A percentile compares a stretch with the other conserved stretches of the same genome.
These are phyloP conservation scores for Buceros bicornis DNA, from an alignment of 2,797 vertebrate species.

Conservation along the genomic window DNA sequence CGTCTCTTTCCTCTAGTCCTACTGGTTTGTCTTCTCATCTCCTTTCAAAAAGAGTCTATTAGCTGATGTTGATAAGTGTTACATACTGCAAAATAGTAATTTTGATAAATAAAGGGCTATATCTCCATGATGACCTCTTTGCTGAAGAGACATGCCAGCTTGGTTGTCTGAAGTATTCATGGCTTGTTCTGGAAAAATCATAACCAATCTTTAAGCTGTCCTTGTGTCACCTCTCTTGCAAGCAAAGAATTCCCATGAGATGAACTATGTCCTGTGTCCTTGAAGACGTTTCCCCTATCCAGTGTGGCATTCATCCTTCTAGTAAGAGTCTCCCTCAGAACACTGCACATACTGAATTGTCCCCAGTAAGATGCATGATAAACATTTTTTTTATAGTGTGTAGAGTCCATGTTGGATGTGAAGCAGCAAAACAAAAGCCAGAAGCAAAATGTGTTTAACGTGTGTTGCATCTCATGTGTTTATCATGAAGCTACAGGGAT, in stretches of 20 bases:
- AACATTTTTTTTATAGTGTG: not conserved
- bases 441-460: not conserved
- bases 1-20: not conserved
- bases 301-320: not conserved
- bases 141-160: not conserved
- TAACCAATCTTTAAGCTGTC: not conserved
- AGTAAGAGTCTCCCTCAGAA: not conserved
- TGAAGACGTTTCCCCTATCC: not conserved
- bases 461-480: not conserved
- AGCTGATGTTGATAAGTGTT: not conserved
- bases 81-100: not conserved
- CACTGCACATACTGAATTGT: not conserved
- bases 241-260: not conserved
- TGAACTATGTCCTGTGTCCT: not conserved
- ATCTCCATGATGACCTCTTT: not conserved
- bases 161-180: not conserved
- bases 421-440: not conserved
- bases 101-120: not conserved
- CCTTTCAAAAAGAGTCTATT: not conserved
- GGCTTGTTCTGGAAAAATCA: not conserved
- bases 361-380: not conserved
- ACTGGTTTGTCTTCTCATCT: not conserved
- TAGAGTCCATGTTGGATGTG: not conserved
- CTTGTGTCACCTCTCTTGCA: not conserved
- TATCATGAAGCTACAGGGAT: not conserved